Evolutionary conservation across 1,140 invertebrate species (phyloP), one percentile per base, ranked within the genome.

Genomic region (Lucilia cuprina): DNA sequence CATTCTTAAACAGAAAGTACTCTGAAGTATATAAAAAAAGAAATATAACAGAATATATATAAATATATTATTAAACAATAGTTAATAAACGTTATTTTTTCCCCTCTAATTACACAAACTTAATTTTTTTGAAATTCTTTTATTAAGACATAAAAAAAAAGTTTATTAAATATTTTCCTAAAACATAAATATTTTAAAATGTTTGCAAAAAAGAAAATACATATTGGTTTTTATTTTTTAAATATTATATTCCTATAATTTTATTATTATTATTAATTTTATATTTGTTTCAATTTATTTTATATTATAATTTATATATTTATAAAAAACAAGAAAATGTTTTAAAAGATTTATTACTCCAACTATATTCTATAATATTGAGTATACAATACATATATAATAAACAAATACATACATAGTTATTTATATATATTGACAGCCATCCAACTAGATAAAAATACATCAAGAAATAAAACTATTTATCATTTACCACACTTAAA

Each of bases 1-100:
- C n/a, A 70, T 21, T 70, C 21, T 70, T 70, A 25, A 70, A n/a
- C 30, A 50, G 19, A 80, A 77, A 41, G 74, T 77, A 80, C 77
- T 49, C 47, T 80, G 47, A 21, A 34, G 47, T 41, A 74, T 7
- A 2, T 25, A 74, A 75, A 34, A 34, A 74, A 74, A 55, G 12
- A 55, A 55, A 55, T 55, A 19, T 10, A 74, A 25, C 19, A 75
- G 34, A 50, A 80, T 21, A 80, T 49, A 21, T 80, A 50, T 50
- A 49, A 80, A 34, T 80, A 80, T n/a, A 50, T 49, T 80, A 25
- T 49, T 8, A 80, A 49, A 21, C 21, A 70, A 25, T 70, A 70
- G 65, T 70, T 70, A 70, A 70, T 70, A 70, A 70, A 70, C n/a
- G 65, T 70, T 70, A 70, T 70, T 25, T 70, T 21, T 4, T 7